Evolutionary conservation across 1,140 invertebrate species (phyloP), one percentile per base, ranked within the genome.

Genomic region (Halesus radiatus): DNA sequence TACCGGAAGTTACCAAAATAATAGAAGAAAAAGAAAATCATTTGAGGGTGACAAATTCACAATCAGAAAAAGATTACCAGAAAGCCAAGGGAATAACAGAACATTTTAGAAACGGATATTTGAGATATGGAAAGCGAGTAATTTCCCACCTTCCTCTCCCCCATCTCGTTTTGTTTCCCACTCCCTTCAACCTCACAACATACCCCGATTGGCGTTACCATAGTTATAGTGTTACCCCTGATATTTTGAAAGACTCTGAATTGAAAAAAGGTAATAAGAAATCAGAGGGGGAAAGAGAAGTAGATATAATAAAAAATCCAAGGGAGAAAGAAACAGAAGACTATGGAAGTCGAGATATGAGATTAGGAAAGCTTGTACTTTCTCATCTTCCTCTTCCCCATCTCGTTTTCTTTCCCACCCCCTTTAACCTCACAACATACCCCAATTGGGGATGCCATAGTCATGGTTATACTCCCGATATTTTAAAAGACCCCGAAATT

Each of bases 1-100:
- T 92, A 60, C 91, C 92, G 0, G 92, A 93, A 85, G 85, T 92
- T 0, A 73, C 58, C 4, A 77, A 77, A 23, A 45, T 66, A 18
- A 8, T 22, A n/a, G 60, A 77, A 20, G 58, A 6, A 16, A 29
- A 70, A 22, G 54, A 22, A 64, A 64, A 64, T 29, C 23, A 29
- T 29, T 23, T 64, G 3, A 70, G 20, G 5, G 26, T 29, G 26
- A 29, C 26, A 29, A 5, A 32, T 32, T 7, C 32, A 7, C 3
- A 6, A 6, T 32, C 5, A 32, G 7, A 32, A 32, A 32, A 32
- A 32, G 32, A 32, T 7, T 1, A 6, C 5, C 32, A 16, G 20
- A 16, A 50, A 76, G 3, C 29, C 16, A 20, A 16, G 32, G 7
- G 53, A 18, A 62, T 2, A 62, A 26, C 22, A 23, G 22, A 68